phyloP scores from a whole-genome alignment of 2,113 vertebrate genomes.

The Lophura nycthemera region DNA sequence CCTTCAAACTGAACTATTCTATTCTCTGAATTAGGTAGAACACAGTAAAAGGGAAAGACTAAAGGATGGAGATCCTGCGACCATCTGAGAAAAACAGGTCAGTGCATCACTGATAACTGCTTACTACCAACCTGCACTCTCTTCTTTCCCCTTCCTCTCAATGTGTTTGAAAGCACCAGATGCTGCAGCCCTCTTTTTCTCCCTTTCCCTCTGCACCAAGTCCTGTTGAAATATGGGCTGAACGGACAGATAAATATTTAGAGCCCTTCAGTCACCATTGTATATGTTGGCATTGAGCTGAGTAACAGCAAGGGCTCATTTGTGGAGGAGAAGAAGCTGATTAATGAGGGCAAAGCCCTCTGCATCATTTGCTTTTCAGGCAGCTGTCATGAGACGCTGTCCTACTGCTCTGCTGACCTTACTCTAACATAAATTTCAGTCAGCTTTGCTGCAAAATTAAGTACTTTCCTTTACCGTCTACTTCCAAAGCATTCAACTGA shows the following conservation, averaged over 20 bases:
- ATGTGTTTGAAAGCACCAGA: not conserved
- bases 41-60: not conserved
- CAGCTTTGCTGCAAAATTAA: not conserved
- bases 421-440: not conserved
- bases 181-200: not conserved
- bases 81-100: not conserved
- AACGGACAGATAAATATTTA: not conserved
- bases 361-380: not conserved
- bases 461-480: accelerated
- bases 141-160: not conserved
- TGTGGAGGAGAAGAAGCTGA: not conserved
- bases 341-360: not conserved
- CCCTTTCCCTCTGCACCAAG: not conserved
- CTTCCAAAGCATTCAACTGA: not conserved
- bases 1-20: not conserved
- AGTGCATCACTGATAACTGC: not conserved
- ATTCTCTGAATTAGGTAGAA: not conserved
- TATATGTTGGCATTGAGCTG: not conserved
- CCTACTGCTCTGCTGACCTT: not conserved
- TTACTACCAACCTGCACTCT: not conserved
- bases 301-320: not conserved
- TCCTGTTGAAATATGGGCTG: accelerated
- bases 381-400: not conserved
- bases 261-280: not conserved
- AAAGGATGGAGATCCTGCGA: not conserved